phyloP scores from a whole-genome alignment of 1,140 invertebrate species.

The Lerema accius region DNA sequence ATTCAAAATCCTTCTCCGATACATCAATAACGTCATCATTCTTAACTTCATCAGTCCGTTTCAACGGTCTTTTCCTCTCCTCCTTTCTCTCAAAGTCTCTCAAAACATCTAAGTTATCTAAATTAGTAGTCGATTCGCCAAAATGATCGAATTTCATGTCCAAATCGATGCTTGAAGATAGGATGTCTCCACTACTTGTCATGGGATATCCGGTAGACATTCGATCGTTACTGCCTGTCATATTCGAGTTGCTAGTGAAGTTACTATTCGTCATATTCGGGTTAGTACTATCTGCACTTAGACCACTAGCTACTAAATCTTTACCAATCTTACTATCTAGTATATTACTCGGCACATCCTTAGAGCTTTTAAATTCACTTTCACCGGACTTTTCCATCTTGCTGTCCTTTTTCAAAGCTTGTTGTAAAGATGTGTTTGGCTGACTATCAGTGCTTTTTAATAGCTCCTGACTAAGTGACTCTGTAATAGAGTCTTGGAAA shows the following conservation, averaged over 20 bases:
- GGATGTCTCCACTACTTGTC: constrained; percentile 72
- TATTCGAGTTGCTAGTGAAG: constrained; percentile 77
- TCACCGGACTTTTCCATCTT: constrained; percentile 69
- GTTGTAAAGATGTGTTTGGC: constrained; percentile 49
- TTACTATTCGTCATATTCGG: constrained; percentile 76
- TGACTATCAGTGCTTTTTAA: constrained; percentile 70
- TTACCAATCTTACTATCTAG: constrained; percentile 69
- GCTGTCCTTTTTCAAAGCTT: constrained; percentile 60
- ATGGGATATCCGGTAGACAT: constrained; percentile 74
- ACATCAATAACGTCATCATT: constrained; percentile 23
- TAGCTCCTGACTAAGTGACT: constrained; percentile 74
- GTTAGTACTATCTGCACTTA: constrained; percentile 73
- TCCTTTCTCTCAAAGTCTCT: constrained; percentile 20
- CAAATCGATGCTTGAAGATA: constrained; percentile 78
- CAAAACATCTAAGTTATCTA: constrained; percentile 50
- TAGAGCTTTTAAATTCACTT: constrained; percentile 74
- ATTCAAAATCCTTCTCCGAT: constrained; percentile 56
- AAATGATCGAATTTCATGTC: constrained; percentile 83
- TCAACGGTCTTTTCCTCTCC: constrained; percentile 35
- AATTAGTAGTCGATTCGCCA: constrained; percentile 71
- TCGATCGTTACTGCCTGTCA: constrained; percentile 74
- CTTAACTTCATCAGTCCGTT: constrained; percentile 49
- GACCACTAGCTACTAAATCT: constrained; percentile 62
- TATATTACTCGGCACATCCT: constrained; percentile 69
- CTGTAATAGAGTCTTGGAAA: constrained; percentile 79